phyloP scores from a whole-genome alignment of 2,113 vertebrate genomes.

The Microcebus ravelobensis region DNA sequence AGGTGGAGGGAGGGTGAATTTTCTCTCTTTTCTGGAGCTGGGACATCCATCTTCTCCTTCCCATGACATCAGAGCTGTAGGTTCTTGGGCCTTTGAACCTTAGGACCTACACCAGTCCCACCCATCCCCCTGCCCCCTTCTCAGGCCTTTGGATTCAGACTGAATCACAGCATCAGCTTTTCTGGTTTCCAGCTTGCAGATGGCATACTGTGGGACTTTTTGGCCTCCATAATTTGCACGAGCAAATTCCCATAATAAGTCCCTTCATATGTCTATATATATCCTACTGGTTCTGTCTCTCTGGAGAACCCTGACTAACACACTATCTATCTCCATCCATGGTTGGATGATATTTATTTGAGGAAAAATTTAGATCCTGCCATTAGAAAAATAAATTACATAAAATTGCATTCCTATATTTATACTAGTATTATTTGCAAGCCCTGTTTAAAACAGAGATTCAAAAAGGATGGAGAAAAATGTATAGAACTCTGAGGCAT shows the following conservation, averaged over 20 bases:
- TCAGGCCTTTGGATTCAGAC: neutral
- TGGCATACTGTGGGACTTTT: neutral
- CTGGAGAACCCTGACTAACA: neutral
- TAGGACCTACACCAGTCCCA: neutral
- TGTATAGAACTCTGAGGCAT: neutral
- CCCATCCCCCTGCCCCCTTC: too few species aligned
- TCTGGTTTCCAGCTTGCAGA: neutral
- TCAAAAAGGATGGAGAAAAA: neutral
- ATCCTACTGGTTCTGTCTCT: neutral
- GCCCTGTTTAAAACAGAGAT: conserved; percentile 16
- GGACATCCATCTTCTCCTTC: neutral
- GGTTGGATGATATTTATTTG: neutral
- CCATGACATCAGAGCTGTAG: neutral
- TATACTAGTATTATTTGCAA: conserved; percentile 8
- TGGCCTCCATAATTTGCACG: neutral
- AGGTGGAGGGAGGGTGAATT: neutral
- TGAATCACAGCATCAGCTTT: neutral
- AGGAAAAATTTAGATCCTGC: neutral
- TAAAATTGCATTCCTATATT: neutral
- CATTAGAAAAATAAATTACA: conserved; percentile 13
- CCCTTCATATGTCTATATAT: too few species aligned
- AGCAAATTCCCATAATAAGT: neutral
- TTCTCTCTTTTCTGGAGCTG: neutral
- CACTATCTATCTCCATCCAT: neutral
- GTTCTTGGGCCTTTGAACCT: neutral